phyloP scores from a whole-genome alignment of 1,140 invertebrate species.

The Caenorhabditis latens region DNA sequence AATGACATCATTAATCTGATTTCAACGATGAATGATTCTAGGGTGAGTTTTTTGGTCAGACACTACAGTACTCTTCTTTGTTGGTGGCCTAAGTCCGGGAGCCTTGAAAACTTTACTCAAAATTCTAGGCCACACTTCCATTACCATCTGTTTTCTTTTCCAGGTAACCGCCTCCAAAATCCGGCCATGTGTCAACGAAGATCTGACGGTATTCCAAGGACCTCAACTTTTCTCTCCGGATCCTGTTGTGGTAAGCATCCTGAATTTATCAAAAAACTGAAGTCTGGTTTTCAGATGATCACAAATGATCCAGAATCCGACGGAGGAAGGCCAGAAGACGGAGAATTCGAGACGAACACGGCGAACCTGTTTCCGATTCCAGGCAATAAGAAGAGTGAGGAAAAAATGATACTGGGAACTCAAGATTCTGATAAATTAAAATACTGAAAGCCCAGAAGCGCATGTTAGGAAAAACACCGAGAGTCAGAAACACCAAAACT shows the following conservation, averaged over 20 bases:
- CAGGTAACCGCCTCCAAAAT: constrained; percentile 10
- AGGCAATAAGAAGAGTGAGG: constrained; percentile 21
- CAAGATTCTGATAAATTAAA: no score
- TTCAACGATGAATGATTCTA: constrained; percentile 25
- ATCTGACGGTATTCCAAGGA: constrained; percentile 31
- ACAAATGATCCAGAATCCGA: not conserved
- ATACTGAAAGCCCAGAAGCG: no score
- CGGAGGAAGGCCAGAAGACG: not conserved
- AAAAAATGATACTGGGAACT: no score
- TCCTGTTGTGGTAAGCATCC: not conserved
- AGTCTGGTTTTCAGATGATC: not conserved
- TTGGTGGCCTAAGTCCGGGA: no score
- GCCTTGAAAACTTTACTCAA: no score
- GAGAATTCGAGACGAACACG: not conserved
- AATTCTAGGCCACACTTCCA: not conserved
- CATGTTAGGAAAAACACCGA: no score
- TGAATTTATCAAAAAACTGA: not conserved
- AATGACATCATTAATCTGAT: constrained; percentile 43
- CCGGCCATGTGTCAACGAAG: constrained; percentile 8
- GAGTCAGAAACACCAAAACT: no score
- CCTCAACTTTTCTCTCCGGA: constrained; percentile 27
- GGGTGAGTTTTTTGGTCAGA: constrained; percentile 3
- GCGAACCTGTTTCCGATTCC: constrained; percentile 26
- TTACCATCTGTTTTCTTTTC: not conserved
- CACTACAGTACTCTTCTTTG: no score